These are phyloP conservation scores for Campoletis raptor DNA, from an alignment of 2,888 invertebrate species.

Conservation along the genomic window DNA sequence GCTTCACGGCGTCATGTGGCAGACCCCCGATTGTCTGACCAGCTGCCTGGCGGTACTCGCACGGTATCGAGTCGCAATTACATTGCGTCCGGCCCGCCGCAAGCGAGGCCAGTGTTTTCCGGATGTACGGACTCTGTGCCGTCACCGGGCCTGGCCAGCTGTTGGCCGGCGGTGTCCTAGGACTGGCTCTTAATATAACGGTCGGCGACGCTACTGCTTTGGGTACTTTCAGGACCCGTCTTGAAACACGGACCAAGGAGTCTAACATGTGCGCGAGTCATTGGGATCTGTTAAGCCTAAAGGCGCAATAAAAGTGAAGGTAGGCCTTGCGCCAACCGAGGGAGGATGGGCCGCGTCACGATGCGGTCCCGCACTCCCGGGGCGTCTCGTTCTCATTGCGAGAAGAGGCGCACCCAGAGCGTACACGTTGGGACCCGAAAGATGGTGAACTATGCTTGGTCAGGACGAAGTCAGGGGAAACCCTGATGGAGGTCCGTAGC, in stretches of 20 bases:
- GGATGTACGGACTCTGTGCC: conserved; percentile 75
- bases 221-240: conserved; percentile 88
- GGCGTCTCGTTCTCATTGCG: conserved; percentile 86
- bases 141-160: conserved; percentile 72
- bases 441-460: conserved; percentile 83
- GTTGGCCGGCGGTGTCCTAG: conserved; percentile 75
- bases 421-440: conserved; percentile 90
- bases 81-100: conserved; percentile 74
- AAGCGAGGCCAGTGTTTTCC: conserved; percentile 69
- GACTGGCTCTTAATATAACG: conserved; percentile 76
- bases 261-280: conserved; percentile 90
- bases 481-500: conserved; percentile 90
- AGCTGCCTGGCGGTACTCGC: conserved; percentile 79
- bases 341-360: conserved; percentile 85
- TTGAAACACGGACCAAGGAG: conserved; percentile 93
- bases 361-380: conserved; percentile 86
- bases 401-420: conserved; percentile 87
- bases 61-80: conserved; percentile 75
- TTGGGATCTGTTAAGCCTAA: conserved; percentile 87
- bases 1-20: conserved; percentile 66
- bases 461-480: conserved; percentile 90
- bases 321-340: conserved; percentile 83
- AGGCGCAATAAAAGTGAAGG: conserved; percentile 90
- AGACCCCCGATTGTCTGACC: conserved; percentile 80
- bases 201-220: conserved; percentile 83